Evolutionary conservation across 1,140 invertebrate species (phyloP).

Genomic region (Physella acuta): DNA sequence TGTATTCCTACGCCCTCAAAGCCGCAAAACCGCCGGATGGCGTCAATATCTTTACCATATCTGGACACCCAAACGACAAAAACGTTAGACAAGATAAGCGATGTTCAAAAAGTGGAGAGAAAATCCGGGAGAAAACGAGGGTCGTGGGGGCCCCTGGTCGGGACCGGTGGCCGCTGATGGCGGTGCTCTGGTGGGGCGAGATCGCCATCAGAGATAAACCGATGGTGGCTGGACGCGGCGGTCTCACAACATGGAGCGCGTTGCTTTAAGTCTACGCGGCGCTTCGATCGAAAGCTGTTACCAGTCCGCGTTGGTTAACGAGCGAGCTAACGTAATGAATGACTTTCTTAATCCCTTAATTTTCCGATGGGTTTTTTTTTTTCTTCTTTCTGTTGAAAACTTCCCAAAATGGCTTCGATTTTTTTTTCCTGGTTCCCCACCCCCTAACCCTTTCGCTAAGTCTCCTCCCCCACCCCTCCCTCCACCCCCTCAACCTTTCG

Average conservation of each 20-base stretch:
- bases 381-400: no score
- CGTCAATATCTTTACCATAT: constrained; percentile 12
- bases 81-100: neutral
- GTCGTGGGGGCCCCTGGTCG: neutral
- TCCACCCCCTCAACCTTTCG: neutral
- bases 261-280: neutral
- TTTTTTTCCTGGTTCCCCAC: neutral
- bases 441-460: neutral
- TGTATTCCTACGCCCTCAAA: constrained; percentile 10
- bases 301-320: no score
- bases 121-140: neutral
- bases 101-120: neutral
- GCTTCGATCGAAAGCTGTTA: no score
- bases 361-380: no score
- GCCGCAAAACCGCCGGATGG: constrained; percentile 1
- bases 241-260: neutral
- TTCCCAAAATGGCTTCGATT: no score
- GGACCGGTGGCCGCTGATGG: no score
- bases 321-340: neutral
- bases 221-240: no score
- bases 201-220: no score
- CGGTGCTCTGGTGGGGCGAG: no score
- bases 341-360: neutral
- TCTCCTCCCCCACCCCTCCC: neutral
- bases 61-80: constrained; percentile 5